Evolutionary conservation across 2,113 vertebrate genomes (phyloP), one percentile per base, ranked within the genome.

Genomic region (Onychostoma macrolepis): DNA sequence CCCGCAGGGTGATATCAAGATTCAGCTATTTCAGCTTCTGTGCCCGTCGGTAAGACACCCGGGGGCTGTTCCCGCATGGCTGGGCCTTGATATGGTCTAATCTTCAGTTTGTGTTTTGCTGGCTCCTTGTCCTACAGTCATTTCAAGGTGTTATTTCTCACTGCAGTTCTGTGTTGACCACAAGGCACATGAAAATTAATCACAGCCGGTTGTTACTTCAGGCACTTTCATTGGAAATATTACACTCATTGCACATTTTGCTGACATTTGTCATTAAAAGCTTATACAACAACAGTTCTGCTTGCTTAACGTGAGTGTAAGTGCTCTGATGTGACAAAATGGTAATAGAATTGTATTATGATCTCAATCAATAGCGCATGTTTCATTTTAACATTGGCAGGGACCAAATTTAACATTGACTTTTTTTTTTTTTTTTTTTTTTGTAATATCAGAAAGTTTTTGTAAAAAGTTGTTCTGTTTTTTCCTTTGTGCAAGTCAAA

Each of bases 1-100:
- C 65, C 63, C 65, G 43, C 81, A 36, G 63, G 81, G 81, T 53
- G 11, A 83, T 83, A 69, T 83, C 65, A 71, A 71, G 63, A 84
- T 84, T 74, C 48, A 58, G 82, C 45, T 71, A 53, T 11, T 84
- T 84, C 41, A 72, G 81, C 63, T 83, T 30, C 61, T 65, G 38
- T 82, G 58, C 38, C 41, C 63, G 4, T 28, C 26, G 48, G 33
- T 58, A 19, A 56, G 33, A 84, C 19, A 41, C 69, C 83, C 0
- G 19, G 13, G 69, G 69, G 33, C 82, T 41, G 30, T 84, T 84
- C 48, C 33, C 74, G 69, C 33, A 26, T 56, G 30, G 30, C 7
- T 0, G 28, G 24, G 28, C 21, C 50, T 84, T 53, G 48, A 84
- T 84, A 17, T 21, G 56, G 69, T 41, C 43, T 75, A 56, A 84